Evolutionary conservation across 2,888 invertebrate genomes (phyloP).

Genomic region (Scaeva pyrastri): DNA sequence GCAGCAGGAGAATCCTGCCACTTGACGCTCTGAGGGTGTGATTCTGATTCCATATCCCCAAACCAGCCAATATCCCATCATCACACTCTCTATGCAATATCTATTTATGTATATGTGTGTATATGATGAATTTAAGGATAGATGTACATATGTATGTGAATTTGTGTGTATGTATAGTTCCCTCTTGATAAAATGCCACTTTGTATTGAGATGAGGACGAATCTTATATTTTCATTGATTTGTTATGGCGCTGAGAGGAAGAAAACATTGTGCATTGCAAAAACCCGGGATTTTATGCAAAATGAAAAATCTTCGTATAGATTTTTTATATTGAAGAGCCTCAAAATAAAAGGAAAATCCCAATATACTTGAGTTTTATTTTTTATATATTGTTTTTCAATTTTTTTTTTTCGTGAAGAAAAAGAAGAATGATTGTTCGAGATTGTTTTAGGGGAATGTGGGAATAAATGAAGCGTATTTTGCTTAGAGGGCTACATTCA

Average conservation of each 20-base stretch:
- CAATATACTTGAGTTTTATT: slow-evolving; percentile 4
- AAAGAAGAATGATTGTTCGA: neutral
- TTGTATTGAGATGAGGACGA: slow-evolving; percentile 71
- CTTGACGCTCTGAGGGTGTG: slow-evolving; percentile 35
- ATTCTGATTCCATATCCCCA: slow-evolving; percentile 13
- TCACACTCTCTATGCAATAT: slow-evolving; percentile 10
- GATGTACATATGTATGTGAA: neutral
- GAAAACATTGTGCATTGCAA: slow-evolving; percentile 56
- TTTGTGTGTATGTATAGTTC: slow-evolving; percentile 3
- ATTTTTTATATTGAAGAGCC: neutral
- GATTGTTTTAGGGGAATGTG: slow-evolving; percentile 4
- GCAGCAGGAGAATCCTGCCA: slow-evolving; percentile 23
- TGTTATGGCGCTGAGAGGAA: slow-evolving; percentile 71
- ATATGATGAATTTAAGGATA: neutral
- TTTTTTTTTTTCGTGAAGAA: neutral
- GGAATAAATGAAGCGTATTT: neutral
- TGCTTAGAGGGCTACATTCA: too few species aligned
- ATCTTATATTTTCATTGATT: slow-evolving; percentile 75
- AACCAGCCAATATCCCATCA: neutral
- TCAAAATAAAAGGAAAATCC: slow-evolving; percentile 19
- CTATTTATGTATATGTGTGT: neutral
- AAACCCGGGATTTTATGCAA: slow-evolving; percentile 9
- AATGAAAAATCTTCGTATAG: slow-evolving; percentile 9
- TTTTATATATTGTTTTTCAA: too few species aligned
- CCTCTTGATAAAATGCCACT: slow-evolving; percentile 73